Base-by-base conservation (phyloP, 2,113 vertebrate genomes). In the Boleophthalmus pectinirostris region DNA sequence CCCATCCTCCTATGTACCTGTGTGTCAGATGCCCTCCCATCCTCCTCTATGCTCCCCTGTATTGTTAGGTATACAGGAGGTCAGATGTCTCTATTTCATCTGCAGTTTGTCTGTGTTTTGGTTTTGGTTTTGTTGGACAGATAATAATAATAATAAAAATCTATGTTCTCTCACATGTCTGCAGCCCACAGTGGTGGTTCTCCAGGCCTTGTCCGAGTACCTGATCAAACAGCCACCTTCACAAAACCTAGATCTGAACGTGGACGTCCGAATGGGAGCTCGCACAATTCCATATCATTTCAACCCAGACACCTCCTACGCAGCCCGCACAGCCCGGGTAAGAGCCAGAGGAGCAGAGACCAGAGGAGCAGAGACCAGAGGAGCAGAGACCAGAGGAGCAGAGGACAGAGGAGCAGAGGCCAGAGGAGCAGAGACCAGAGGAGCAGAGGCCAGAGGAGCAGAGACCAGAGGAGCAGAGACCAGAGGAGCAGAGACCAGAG, bases 101-200 rank as follows among this genome's bases (percentile, higher is more conserved):
- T 45, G 2, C 43, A 45, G 29, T n/a, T n/a, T n/a, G n/a, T n/a
- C n/a, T n/a, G n/a, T n/a, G n/a, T n/a, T n/a, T n/a, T 2, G 29
- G 29, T 29, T 2, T 2, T 29, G 29, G 29, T 29, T 29, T 29
- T 2, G 2, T 29, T 29, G 29, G 29, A 29, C 29, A 29, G 29
- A 29, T 29, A 29, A 29, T 29, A 29, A 29, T n/a, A 43, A 43
- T 43, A 43, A 43, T 43, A 43, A 38, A 38, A 38, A 38, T 38
- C 2, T 10, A 10, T 10, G 10, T 43, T 67, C 9, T 60, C 29
- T 0, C 11, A 5, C 13, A 72, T 15, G 38, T 47, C 63, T 7
- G 23, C 77, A 95, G 93, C 87, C 94, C 81, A 94, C 93, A 0
- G 86, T 93, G 81, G 92, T 94, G 64, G 93, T 93, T 5, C 87